Evolutionary conservation across 1,140 invertebrate species (phyloP).

Genomic region (Ostrea edulis): DNA sequence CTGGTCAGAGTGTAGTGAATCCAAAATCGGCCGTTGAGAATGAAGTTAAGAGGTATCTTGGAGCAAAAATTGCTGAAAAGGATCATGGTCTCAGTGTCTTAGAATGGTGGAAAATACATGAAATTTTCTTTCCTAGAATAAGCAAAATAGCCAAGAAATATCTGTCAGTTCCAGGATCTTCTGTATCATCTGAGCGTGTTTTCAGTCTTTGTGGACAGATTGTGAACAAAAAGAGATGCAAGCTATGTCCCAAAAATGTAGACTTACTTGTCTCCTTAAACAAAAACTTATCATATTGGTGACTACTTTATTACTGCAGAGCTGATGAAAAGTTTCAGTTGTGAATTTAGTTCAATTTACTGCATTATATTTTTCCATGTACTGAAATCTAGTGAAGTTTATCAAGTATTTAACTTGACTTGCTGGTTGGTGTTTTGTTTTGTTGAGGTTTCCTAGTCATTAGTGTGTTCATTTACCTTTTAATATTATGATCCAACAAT

Average conservation of each 20-base stretch:
- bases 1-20: neutral
- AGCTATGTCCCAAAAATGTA: neutral
- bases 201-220: conserved; percentile 36
- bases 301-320: no score
- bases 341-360: no score
- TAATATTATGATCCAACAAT: no score
- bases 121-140: neutral
- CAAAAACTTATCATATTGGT: no score
- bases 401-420: no score
- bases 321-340: no score
- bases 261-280: neutral
- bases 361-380: no score
- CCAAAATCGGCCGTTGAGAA: neutral
- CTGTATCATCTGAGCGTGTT: conserved; percentile 19
- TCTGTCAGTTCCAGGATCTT: neutral
- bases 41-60: neutral
- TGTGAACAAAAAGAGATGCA: conserved; percentile 25
- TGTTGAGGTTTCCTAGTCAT: no score
- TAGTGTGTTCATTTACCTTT: no score
- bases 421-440: no score
- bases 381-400: no score
- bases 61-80: neutral
- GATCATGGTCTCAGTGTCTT: neutral
- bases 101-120: conserved; percentile 10
- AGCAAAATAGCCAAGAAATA: neutral